phyloP scores from a whole-genome alignment of 2,888 invertebrate species.

The Galerucella nymphaeae region DNA sequence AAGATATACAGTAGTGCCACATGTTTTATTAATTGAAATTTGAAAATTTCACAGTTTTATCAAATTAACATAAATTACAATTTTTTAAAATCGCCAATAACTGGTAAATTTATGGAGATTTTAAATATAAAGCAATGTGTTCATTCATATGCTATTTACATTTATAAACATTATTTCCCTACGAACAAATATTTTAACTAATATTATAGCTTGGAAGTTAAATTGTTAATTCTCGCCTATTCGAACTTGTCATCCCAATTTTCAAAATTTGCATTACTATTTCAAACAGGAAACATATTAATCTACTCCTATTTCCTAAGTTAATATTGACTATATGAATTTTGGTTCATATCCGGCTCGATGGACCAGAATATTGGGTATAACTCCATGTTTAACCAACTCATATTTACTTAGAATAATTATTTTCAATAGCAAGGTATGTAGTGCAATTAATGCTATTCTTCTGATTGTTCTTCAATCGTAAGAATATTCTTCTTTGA shows the following conservation, averaged over 20 bases:
- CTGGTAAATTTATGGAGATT: constrained; percentile 23
- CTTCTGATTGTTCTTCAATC: no score
- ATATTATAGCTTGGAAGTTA: constrained; percentile 24
- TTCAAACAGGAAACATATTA: no score
- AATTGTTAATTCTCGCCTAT: constrained; percentile 20
- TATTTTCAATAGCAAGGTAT: no score
- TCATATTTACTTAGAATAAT: no score
- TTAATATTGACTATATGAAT: background rate
- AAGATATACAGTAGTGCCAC: constrained; percentile 34
- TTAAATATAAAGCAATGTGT: constrained; percentile 41
- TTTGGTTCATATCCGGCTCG: background rate
- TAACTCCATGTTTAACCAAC: no score
- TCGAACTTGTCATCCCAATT: constrained; percentile 4
- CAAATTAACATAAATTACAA: constrained; percentile 41
- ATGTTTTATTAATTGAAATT: constrained; percentile 45
- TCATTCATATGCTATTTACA: constrained; percentile 44
- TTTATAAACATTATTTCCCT: constrained; percentile 41
- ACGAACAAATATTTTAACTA: constrained; percentile 29
- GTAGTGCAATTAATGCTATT: no score
- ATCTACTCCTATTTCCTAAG: no score
- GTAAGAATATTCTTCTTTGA: no score
- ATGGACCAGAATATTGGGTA: background rate
- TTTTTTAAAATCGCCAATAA: constrained; percentile 36
- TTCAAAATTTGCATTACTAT: no score
- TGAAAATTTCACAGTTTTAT: constrained; percentile 43